phyloP scores from a whole-genome alignment of 2,888 invertebrate genomes.

The Hoplodrina ambigua region DNA sequence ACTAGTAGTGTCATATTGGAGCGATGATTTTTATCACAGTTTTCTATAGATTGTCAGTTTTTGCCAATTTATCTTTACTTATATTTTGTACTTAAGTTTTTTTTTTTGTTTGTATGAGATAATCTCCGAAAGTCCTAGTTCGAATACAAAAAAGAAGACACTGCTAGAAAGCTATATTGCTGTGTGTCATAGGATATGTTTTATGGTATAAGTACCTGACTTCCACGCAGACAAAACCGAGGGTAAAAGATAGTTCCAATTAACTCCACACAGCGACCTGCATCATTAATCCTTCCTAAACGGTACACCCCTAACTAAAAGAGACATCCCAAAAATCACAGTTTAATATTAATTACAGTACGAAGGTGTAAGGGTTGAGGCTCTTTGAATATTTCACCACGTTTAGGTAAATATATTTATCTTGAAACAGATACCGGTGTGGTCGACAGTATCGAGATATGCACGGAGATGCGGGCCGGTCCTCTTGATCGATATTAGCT shows the following conservation, averaged over 20 bases:
- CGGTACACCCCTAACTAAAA: constrained; percentile 23
- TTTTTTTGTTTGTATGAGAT: no score
- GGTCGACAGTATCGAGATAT: constrained; percentile 41
- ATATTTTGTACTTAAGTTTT: no score
- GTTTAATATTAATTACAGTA: constrained; percentile 78
- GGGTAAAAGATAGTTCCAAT: not conserved
- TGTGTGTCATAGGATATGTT: no score
- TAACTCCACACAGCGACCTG: not conserved
- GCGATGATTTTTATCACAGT: no score
- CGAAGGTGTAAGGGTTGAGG: constrained; percentile 56
- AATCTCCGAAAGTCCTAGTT: no score
- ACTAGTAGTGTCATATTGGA: no score
- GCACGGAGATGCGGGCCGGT: constrained; percentile 56
- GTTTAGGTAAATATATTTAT: constrained; percentile 60
- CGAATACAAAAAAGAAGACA: no score
- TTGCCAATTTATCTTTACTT: no score
- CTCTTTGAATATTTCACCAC: constrained; percentile 77
- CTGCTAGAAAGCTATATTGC: no score
- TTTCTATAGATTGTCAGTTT: no score
- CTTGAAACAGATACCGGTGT: constrained; percentile 44
- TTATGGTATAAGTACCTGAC: no score
- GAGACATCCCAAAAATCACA: constrained; percentile 62
- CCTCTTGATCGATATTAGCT: constrained; percentile 42
- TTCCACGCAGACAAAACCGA: no score
- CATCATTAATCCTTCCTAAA: not conserved